These are phyloP conservation scores for Macrosiphum euphorbiae DNA, from an alignment of 2,888 invertebrate genomes.

Conservation along the genomic window DNA sequence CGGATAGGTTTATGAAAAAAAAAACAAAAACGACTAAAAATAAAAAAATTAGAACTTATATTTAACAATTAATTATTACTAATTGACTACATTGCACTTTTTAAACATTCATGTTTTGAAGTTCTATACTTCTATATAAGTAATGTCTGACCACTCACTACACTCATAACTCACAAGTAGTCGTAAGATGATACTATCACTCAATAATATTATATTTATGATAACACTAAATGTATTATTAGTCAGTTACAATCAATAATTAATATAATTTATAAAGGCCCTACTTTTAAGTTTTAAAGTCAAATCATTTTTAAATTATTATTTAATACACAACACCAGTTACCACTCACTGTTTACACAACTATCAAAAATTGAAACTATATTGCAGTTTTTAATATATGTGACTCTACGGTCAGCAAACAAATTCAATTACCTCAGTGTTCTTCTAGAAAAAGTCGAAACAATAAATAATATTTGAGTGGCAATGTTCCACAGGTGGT, in stretches of 20 bases:
- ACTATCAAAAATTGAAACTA: neutral
- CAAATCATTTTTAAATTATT: neutral
- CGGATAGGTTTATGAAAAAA: neutral
- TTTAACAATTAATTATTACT: neutral
- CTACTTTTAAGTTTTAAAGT: neutral
- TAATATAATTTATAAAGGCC: neutral
- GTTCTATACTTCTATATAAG: neutral
- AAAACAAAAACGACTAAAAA: neutral
- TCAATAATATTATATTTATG: neutral
- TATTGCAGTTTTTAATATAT: neutral
- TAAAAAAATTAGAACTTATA: neutral
- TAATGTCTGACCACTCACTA: neutral
- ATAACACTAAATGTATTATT: neutral
- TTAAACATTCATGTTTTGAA: neutral
- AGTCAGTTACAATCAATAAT: neutral
- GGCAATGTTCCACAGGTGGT: neutral
- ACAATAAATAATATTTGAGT: neutral
- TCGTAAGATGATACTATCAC: neutral
- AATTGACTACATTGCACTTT: slow-evolving; percentile 18
- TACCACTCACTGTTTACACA: neutral
- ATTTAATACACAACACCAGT: neutral
- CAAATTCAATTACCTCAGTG: neutral
- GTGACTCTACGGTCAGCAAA: neutral
- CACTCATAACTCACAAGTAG: neutral
- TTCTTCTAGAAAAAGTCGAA: neutral